Evolutionary conservation across 1,140 invertebrate species (phyloP), one percentile per base, ranked within the genome.

Genomic region (Drosophila mauritiana): DNA sequence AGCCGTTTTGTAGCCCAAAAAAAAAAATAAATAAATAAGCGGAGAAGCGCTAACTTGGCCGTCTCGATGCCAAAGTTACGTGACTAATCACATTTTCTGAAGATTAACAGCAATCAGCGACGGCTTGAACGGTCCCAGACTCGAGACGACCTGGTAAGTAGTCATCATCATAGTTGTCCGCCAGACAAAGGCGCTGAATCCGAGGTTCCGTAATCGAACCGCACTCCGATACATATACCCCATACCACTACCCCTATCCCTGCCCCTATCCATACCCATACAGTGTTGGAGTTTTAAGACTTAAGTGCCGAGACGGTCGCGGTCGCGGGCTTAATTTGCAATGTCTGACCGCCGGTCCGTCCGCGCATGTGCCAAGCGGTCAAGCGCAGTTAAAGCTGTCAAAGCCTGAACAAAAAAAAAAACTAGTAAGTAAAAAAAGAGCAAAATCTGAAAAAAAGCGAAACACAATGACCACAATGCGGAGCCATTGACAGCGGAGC

Each of bases 71-170:
- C 80, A 85, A 85, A 75, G 82, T 89, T 89, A 88, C 83, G 83
- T 88, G 83, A 88, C 83, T 88, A 88, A 88, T 88, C 84, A 89
- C 84, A 89, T 88, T 84, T 84, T 62, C 39, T 73, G 56, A 70
- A 88, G 83, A 88, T 88, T 88, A 89, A 78, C 84, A 88, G 76
- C 84, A 88, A 89, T 88, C 83, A 88, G 79, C 83, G 80, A 57
- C 61, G 56, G 65, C 57, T 68, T 69, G 54, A 77, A 77, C 74
- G 73, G 73, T 75, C 63, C 74, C 73, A 77, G 73, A 77, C 62
- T 51, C 63, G n/a, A 45, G 48, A 31, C 63, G 54, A 45, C 51
- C 64, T 25, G 65, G 65, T 57, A 72, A 72, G 78, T 82, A 82
- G 83, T 86, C 82, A 86, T 88, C 78, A 86, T 88, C 83, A 73